Evolutionary conservation across 2,797 vertebrate species (phyloP).

Genomic region (Garrulus glandarius): DNA sequence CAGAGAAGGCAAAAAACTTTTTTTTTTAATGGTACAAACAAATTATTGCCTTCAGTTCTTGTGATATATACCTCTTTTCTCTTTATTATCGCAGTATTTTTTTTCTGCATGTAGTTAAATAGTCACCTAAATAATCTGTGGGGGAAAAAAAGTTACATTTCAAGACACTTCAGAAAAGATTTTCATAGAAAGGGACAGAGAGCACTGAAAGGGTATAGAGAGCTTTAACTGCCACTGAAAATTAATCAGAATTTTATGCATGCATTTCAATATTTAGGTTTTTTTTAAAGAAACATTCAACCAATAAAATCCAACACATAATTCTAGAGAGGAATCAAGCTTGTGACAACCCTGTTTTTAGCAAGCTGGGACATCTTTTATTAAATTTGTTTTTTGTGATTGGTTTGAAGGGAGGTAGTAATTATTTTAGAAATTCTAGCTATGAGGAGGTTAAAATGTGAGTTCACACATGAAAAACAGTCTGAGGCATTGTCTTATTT

Average conservation of each 20-base stretch:
- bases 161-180: neutral
- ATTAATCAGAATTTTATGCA: neutral
- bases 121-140: neutral
- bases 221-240: neutral
- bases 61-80: neutral
- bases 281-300: neutral
- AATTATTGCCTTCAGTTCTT: neutral
- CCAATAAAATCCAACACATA: neutral
- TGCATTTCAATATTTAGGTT: neutral
- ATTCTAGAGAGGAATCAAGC: neutral
- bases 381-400: neutral
- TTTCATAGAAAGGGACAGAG: neutral
- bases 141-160: rapidly evolving
- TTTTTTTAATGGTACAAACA: neutral
- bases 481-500: neutral
- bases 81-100: neutral
- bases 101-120: neutral
- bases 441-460: neutral
- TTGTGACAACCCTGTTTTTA: neutral
- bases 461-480: neutral
- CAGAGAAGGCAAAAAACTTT: neutral
- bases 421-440: neutral
- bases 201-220: neutral
- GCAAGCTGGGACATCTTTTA: neutral
- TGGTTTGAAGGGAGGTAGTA: rapidly evolving